phyloP scores from a whole-genome alignment of 2,888 invertebrate genomes.

The Keiferia lycopersicella region DNA sequence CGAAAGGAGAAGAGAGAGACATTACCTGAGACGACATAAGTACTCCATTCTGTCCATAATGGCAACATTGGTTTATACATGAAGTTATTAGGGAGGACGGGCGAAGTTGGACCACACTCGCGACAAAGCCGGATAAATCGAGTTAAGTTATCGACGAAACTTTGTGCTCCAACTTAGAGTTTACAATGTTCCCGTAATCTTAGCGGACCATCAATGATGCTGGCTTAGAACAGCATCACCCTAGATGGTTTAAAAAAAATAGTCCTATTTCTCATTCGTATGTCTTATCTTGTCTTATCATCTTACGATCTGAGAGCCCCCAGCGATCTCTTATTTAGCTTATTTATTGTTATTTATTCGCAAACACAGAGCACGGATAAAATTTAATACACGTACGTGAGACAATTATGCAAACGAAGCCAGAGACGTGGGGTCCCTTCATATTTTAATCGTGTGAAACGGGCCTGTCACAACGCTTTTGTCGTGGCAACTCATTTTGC shows the following conservation, averaged over 20 bases:
- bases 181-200: background rate
- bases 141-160: background rate
- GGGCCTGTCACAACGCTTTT: slow-evolving; percentile 25
- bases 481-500: slow-evolving; percentile 17
- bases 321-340: slow-evolving; percentile 47
- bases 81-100: slow-evolving; percentile 12
- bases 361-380: slow-evolving; percentile 60
- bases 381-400: slow-evolving; percentile 67
- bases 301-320: background rate
- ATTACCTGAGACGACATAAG: background rate
- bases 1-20: too few species aligned
- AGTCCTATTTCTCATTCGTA: background rate
- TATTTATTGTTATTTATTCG: slow-evolving; percentile 60
- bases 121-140: background rate
- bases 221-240: background rate
- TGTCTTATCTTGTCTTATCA: background rate
- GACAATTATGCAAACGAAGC: slow-evolving; percentile 62
- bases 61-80: slow-evolving; percentile 12
- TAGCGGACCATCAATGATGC: background rate
- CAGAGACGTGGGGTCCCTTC: slow-evolving; percentile 50
- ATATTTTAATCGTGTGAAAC: slow-evolving; percentile 54
- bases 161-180: background rate
- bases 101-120: slow-evolving; percentile 7
- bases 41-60: background rate
- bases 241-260: too few species aligned